These are phyloP conservation scores for Nasonovia ribisnigri DNA, from an alignment of 2,888 invertebrate genomes.

Conservation along the genomic window DNA sequence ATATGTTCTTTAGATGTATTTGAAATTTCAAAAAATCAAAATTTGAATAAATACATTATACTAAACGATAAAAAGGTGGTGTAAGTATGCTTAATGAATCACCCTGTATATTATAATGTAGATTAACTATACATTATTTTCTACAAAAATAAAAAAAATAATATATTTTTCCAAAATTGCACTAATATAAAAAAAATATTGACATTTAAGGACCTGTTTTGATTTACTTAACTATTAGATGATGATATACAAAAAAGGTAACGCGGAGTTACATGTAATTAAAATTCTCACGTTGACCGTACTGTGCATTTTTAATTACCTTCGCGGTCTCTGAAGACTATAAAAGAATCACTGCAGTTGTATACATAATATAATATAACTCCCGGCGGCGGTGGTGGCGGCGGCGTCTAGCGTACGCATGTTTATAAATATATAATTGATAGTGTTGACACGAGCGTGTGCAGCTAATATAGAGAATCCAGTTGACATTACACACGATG, in stretches of 20 bases:
- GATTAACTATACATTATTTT: neutral
- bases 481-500: slow-evolving; percentile 60
- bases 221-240: slow-evolving; percentile 24
- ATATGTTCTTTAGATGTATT: too few species aligned
- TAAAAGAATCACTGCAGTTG: slow-evolving; percentile 49
- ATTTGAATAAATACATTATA: too few species aligned
- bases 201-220: slow-evolving; percentile 34
- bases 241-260: slow-evolving; percentile 35
- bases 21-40: too few species aligned
- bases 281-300: slow-evolving; percentile 51
- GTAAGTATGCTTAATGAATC: too few species aligned
- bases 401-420: slow-evolving; percentile 55
- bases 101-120: neutral
- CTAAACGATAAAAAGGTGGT: too few species aligned
- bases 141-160: neutral
- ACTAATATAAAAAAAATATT: neutral
- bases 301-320: slow-evolving; percentile 57
- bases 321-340: slow-evolving; percentile 56
- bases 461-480: slow-evolving; percentile 62
- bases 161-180: neutral
- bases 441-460: slow-evolving; percentile 64
- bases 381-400: slow-evolving; percentile 42
- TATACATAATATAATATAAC: slow-evolving; percentile 24
- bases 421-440: slow-evolving; percentile 65
- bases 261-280: slow-evolving; percentile 51